Percentiles rank a stretch among this genome's conserved stretches.
phyloP scores from a whole-genome alignment of 2,888 invertebrate genomes.

The Pseudococcus longispinus region DNA sequence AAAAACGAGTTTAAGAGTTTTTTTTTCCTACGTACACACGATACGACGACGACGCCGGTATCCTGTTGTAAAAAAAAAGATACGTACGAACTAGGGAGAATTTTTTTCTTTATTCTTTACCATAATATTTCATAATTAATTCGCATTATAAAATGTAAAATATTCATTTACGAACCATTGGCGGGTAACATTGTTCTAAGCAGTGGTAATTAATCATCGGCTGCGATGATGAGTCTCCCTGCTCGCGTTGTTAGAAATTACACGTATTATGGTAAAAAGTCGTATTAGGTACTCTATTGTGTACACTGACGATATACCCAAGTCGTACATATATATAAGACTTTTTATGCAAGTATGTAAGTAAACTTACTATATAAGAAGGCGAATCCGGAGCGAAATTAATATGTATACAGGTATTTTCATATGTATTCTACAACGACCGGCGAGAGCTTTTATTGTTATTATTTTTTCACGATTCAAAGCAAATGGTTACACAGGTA shows the following conservation, averaged over 20 bases:
- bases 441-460: not conserved
- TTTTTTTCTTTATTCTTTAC: not conserved
- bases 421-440: not conserved
- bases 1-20: not conserved
- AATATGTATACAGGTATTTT: not conserved
- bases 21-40: not conserved
- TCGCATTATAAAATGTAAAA: constrained; percentile 29
- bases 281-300: not conserved
- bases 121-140: constrained; percentile 42
- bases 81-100: not conserved
- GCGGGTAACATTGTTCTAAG: constrained; percentile 28
- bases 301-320: not conserved
- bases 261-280: constrained; percentile 12
- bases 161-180: constrained; percentile 39
- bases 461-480: not conserved
- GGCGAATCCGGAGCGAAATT: not conserved
- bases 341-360: not conserved
- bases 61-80: not conserved
- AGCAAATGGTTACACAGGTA: not conserved
- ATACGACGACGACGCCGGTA: not conserved
- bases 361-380: not conserved
- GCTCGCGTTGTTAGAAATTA: not conserved
- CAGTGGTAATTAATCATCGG: constrained; percentile 33
- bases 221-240: not conserved
- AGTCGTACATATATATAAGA: too few species aligned